Evolutionary conservation across 2,888 invertebrate genomes (phyloP).

Genomic region (Kuschelorhynchus macadamiae): DNA sequence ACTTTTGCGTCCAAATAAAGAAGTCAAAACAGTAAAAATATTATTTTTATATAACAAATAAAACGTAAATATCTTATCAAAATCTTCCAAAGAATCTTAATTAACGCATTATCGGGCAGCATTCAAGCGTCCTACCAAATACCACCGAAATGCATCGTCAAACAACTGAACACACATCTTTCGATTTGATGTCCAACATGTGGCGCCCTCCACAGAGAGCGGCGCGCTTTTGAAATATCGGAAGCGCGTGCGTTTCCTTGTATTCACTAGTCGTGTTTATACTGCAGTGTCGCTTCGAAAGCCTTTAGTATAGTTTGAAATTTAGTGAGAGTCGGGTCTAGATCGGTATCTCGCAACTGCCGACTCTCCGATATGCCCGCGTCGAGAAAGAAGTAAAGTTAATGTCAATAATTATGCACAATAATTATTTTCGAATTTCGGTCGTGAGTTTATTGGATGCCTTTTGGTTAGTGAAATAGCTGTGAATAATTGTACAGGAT

Average conservation of each 20-base stretch:
- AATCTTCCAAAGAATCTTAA: slow-evolving; percentile 21
- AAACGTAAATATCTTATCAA: slow-evolving; percentile 19
- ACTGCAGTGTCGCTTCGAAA: slow-evolving; percentile 62
- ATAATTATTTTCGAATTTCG: too few species aligned
- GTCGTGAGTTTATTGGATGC: slow-evolving; percentile 32
- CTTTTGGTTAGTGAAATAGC: slow-evolving; percentile 12
- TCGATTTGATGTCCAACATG: slow-evolving; percentile 9
- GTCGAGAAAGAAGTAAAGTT: slow-evolving; percentile 26
- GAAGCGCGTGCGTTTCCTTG: slow-evolving; percentile 37
- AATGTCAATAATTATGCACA: too few species aligned
- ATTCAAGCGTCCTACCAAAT: background rate
- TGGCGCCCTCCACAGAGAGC: slow-evolving; percentile 34
- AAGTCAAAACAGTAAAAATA: too few species aligned
- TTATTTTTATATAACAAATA: background rate
- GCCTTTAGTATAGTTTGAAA: slow-evolving; percentile 63
- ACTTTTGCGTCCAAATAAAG: too few species aligned
- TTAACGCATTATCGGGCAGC: slow-evolving; percentile 3
- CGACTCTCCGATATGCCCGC: slow-evolving; percentile 33
- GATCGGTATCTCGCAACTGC: slow-evolving; percentile 26
- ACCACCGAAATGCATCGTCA: slow-evolving; percentile 5
- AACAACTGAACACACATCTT: slow-evolving; percentile 2
- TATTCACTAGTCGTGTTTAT: slow-evolving; percentile 51
- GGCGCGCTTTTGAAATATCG: slow-evolving; percentile 17
- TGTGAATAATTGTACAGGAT: slow-evolving; percentile 8
- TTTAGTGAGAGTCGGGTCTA: slow-evolving; percentile 49